Evolutionary conservation across 2,113 vertebrate genomes (phyloP), one percentile per base, ranked within the genome.

Genomic region (Hipposideros armiger): DNA sequence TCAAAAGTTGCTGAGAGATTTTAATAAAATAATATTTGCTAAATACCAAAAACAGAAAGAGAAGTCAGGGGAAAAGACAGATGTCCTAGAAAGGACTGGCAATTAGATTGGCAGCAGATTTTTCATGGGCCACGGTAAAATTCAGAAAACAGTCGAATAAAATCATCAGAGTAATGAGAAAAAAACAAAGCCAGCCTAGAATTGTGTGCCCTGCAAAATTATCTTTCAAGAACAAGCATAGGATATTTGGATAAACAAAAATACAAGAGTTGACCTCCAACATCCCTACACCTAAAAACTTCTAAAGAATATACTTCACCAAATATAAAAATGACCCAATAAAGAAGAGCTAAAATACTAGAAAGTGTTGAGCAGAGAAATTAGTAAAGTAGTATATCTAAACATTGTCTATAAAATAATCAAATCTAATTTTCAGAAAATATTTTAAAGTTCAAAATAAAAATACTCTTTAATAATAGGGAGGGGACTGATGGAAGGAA

Each of bases 401-500:
- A 73, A 87, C 4, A 22, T 0, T 90, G 24, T 64, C 74, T 95
- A 64, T 16, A 91, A 78, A 91, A 74, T 50, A 73, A 54, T 30
- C 16, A 19, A 5, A 54, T 24, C 22, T 86, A 73, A 89, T 42
- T 45, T 69, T 3, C 10, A 95, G 28, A 67, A 81, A 83, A 73
- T 86, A 95, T 67, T 47, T 93, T 52, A 73, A 95, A 70, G 20
- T 50, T 88, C 60, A 82, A 91, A 94, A 54, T 19, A 32, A 81
- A 93, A 78, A 62, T 78, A 66, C 11, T 86, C 64, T 50, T 50
- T 50, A 50, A 50, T 42, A 67, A 87, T 52, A 85, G 10, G 15
- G 9, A 56, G 36, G 5, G 4, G 8, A 78, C 11, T 73, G 1
- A 93, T 32, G 1, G 4, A 50, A 56, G 5, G 11, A 69, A 50